Evolutionary conservation across 2,797 vertebrate species (phyloP).

Genomic region (Cyprinella venusta): DNA sequence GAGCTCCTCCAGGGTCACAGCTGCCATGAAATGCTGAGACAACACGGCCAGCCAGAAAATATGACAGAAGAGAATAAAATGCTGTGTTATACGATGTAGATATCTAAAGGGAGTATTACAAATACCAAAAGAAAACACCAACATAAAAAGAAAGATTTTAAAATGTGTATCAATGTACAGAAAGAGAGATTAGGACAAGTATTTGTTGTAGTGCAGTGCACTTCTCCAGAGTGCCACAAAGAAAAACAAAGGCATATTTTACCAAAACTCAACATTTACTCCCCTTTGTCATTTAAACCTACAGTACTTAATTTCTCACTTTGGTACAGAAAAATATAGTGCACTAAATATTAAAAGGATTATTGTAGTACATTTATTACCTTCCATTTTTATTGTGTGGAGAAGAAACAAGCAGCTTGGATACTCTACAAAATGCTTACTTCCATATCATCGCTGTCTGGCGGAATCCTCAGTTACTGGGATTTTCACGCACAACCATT

Average conservation of each 20-base stretch:
- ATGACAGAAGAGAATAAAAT: slow-evolving; percentile 27
- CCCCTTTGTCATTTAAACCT: neutral
- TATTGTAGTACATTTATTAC: no score
- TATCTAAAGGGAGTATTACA: neutral
- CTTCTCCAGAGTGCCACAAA: neutral
- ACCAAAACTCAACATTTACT: neutral
- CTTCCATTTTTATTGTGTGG: no score
- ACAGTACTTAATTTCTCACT: neutral
- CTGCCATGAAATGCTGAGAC: slow-evolving; percentile 45
- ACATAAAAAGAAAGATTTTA: neutral
- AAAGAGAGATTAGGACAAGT: neutral
- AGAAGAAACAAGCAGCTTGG: neutral
- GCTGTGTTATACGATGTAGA: neutral
- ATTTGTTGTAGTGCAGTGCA: neutral
- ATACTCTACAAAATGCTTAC: neutral
- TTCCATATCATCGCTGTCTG: neutral
- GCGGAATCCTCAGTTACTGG: neutral
- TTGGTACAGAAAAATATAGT: neutral
- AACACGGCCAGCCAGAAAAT: slow-evolving; percentile 43
- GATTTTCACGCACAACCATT: no score
- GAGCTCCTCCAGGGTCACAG: slow-evolving; percentile 47
- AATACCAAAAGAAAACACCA: neutral
- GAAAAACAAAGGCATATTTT: neutral
- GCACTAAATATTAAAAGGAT: no score
- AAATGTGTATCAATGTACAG: neutral